Conservation (phyloP, 2,113 vertebrate genomes). For the Actinemys pallida region DNA sequence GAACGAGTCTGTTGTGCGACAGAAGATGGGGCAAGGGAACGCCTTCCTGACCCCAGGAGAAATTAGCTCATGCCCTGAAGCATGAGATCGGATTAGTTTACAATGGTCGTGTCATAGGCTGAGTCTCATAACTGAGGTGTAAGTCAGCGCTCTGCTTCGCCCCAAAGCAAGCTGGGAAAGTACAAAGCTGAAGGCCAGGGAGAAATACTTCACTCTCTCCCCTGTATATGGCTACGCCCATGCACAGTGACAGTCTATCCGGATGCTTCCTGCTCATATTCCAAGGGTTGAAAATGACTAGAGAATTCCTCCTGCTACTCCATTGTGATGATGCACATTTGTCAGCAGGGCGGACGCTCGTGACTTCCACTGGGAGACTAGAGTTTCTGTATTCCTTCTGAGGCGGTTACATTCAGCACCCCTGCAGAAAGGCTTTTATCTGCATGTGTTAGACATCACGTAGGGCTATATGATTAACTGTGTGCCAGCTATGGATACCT, state of each 20-base stretch:
- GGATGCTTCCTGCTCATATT: not conserved
- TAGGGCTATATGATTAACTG: not conserved
- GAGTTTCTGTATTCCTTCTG: not conserved
- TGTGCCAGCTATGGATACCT: not conserved
- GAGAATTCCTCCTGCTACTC: not conserved
- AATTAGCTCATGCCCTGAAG: not conserved
- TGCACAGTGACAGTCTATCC: not conserved
- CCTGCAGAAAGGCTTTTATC: not conserved
- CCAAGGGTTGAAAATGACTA: not conserved
- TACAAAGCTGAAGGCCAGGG: constrained; percentile 2
- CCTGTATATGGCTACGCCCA: not conserved
- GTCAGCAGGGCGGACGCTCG: too few species aligned
- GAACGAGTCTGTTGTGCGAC: not conserved
- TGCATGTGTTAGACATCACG: not conserved
- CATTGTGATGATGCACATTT: too few species aligned
- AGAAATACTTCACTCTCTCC: not conserved
- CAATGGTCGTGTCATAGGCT: not conserved
- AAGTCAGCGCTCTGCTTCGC: not conserved
- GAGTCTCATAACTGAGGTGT: not conserved
- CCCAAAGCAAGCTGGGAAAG: not conserved
- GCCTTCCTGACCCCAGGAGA: not conserved
- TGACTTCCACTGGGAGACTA: too few species aligned
- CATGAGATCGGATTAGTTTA: not conserved
- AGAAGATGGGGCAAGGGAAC: not conserved
- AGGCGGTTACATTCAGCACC: not conserved